Evolutionary conservation across 2,113 vertebrate genomes (phyloP).

Genomic region (Syngnathoides biaculeatus): DNA sequence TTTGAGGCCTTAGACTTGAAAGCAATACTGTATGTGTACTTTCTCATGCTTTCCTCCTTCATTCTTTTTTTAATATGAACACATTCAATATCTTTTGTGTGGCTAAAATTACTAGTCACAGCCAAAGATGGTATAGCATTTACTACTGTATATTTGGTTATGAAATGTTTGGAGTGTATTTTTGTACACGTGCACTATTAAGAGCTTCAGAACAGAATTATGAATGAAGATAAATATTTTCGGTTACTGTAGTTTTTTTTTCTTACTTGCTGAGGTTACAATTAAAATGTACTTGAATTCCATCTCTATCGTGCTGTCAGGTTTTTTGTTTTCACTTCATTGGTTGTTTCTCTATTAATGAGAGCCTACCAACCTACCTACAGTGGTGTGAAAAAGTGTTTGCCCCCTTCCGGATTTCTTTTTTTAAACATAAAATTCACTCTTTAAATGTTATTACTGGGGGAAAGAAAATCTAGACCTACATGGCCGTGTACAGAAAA

Average conservation of each 20-base stretch:
- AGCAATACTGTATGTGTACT: neutral
- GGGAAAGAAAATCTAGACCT: no score
- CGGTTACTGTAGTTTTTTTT: neutral
- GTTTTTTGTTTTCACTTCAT: neutral
- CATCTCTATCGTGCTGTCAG: neutral
- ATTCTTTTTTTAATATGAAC: neutral
- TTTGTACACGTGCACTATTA: neutral
- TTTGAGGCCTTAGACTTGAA: conserved; percentile 4
- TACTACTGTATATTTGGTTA: neutral
- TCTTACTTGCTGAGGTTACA: neutral
- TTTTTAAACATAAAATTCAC: no score
- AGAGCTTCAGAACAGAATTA: neutral
- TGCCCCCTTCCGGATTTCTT: no score
- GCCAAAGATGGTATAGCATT: neutral
- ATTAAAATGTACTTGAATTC: neutral
- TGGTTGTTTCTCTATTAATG: neutral
- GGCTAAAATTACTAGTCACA: neutral
- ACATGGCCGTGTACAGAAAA: no score
- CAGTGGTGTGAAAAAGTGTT: no score
- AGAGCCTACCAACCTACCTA: neutral
- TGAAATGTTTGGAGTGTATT: neutral
- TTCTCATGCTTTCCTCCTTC: neutral
- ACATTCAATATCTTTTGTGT: neutral
- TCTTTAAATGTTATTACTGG: no score
- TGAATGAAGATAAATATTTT: neutral